Evolutionary conservation across 2,797 vertebrate species (phyloP), one percentile per base, ranked within the genome.

Genomic region (Peromyscus aztecus): DNA sequence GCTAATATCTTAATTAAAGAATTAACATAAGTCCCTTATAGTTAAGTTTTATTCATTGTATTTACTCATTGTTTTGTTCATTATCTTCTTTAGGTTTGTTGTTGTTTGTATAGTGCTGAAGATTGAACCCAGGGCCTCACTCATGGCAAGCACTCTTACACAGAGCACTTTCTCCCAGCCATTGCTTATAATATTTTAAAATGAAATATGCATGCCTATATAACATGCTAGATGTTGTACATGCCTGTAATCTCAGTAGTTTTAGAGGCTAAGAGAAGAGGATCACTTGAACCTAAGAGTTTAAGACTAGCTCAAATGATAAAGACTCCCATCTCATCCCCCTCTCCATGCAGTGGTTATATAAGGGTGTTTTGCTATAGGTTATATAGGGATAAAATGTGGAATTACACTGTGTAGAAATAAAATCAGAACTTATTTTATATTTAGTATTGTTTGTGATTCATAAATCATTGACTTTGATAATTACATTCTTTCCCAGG

Each of bases 401-500:
- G 24, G 55, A 96, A 71, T 95, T 67, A 11, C 40, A 43, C 21
- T 80, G 4, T 95, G 9, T 90, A 34, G 52, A 90, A 92, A 86
- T 86, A 59, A 94, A 96, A 8, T 94, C 43, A 67, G 85, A 29
- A 24, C 57, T 63, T 40, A 57, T 63, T 97, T 89, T 91, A 46
- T 37, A 37, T 61, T 93, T 82, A 12, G 0, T 86, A 84, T 94
- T 94, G 40, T 83, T 96, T n/a, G 1, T 86, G 63, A 59, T 84
- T 96, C n/a, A 23, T 83, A 73, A 77, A 37, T 89, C 81, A 90
- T 67, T 94, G 55, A 88, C 89, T 97, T 86, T 95, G 24, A 89
- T 59, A 61, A 16, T 71, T 75, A 2, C 89, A 16, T 21, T 6
- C 67, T 49, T 63, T 49, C 81, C 24, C 98, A 99, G 99, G 99